phyloP scores from a whole-genome alignment of 1,140 invertebrate species.

The Zaprionus ghesquierei region DNA sequence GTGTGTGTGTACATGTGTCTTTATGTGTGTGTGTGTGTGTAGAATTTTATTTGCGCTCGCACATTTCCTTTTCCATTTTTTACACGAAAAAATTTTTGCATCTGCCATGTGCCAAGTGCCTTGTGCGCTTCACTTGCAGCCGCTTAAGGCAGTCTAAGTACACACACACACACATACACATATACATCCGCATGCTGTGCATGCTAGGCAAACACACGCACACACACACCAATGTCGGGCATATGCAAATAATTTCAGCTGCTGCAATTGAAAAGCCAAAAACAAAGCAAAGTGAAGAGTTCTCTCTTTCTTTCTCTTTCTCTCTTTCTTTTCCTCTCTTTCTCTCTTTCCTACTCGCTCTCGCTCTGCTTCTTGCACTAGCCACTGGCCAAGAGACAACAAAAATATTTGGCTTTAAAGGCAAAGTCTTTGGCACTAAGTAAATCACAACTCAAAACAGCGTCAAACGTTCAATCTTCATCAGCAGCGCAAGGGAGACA shows the following conservation, averaged over 20 bases:
- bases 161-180: constrained; percentile 8
- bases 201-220: neutral
- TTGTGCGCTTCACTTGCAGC: constrained; percentile 50
- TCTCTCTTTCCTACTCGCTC: neutral
- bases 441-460: constrained; percentile 44
- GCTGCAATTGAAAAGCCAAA: constrained; percentile 65
- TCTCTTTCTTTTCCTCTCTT: neutral
- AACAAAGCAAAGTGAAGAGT: constrained; percentile 21
- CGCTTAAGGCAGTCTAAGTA: constrained; percentile 44
- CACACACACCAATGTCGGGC: constrained; percentile 41
- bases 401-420: constrained; percentile 67
- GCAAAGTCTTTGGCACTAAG: constrained; percentile 36
- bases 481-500: constrained; percentile 48
- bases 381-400: constrained; percentile 33
- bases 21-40: constrained; percentile 14
- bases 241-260: constrained; percentile 72
- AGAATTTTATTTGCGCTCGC: constrained; percentile 38
- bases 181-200: neutral
- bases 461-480: constrained; percentile 59
- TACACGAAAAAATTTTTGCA: constrained; percentile 39
- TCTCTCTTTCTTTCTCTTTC: neutral
- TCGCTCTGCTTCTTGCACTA: neutral
- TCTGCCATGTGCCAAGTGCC: constrained; percentile 57
- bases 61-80: constrained; percentile 61
- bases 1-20: too few species aligned